Percentiles rank a stretch among this genome's conserved stretches.
Conservation (phyloP, 2,888 invertebrate species). For the Caenorhabditis sp. region DNA sequence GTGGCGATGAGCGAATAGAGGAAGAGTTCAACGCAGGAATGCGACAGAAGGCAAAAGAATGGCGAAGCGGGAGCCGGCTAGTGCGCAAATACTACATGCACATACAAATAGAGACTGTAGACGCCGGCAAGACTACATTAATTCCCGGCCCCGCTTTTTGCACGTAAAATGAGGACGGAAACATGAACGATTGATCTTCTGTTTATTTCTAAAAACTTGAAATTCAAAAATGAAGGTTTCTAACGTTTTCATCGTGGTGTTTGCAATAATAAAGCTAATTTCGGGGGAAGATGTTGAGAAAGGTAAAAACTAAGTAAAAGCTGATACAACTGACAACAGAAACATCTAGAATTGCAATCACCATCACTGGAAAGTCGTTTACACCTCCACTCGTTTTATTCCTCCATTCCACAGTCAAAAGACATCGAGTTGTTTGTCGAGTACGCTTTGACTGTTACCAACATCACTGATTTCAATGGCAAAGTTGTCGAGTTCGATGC, state of each 20-base stretch:
- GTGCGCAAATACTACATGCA: conserved; percentile 41
- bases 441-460: neutral
- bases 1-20: neutral
- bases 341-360: neutral
- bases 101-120: conserved; percentile 41
- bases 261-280: neutral
- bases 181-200: neutral
- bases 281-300: neutral
- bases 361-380: conserved; percentile 14
- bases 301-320: neutral
- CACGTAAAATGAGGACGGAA: conserved; percentile 1
- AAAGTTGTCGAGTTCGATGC: conserved; percentile 41
- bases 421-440: conserved; percentile 15
- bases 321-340: neutral
- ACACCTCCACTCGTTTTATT: conserved; percentile 23
- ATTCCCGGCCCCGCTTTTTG: neutral
- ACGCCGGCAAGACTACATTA: neutral
- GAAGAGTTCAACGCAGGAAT: no score
- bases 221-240: neutral
- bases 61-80: conserved; percentile 24
- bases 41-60: conserved; percentile 13
- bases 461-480: neutral
- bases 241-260: neutral
- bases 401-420: conserved; percentile 15
- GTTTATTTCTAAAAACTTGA: neutral